These are phyloP conservation scores for Dasypus novemcinctus DNA, from an alignment of 2,113 vertebrate genomes.

Conservation along the genomic window DNA sequence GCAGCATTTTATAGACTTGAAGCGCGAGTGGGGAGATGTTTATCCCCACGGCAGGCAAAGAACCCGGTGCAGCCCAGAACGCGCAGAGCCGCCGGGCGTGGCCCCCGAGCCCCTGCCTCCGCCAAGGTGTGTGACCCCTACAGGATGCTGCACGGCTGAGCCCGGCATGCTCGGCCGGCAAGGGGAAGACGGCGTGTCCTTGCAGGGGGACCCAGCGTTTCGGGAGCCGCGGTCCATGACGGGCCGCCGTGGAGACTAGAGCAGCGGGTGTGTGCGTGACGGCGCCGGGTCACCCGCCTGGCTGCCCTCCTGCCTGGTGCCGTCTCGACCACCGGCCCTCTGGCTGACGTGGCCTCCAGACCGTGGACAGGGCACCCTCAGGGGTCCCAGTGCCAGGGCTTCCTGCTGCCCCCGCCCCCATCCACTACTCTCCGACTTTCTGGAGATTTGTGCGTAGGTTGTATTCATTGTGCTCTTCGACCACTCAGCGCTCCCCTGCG, in stretches of 20 bases:
- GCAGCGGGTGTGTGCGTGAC: too few species aligned
- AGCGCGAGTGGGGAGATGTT: background rate
- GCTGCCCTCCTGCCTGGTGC: background rate
- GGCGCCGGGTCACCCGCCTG: background rate
- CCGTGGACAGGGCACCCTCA: background rate
- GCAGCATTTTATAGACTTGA: background rate
- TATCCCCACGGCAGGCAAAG: background rate
- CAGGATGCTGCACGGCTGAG: too few species aligned
- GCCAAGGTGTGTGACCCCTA: too few species aligned
- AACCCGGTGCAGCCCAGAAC: background rate
- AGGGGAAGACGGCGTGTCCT: too few species aligned
- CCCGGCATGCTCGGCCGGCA: too few species aligned
- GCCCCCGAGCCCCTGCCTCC: background rate
- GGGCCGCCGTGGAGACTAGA: background rate
- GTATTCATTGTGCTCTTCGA: too few species aligned
- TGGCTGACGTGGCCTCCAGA: background rate
- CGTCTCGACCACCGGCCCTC: background rate
- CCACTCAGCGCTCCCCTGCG: too few species aligned
- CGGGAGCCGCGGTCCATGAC: fast-evolving
- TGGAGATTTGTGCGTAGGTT: too few species aligned
- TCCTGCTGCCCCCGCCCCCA: too few species aligned
- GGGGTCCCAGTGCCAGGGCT: background rate
- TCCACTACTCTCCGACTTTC: too few species aligned
- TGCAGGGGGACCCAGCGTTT: too few species aligned
- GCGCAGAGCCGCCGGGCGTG: background rate